These are phyloP conservation scores for Botrylloides violaceus DNA, from an alignment of 23 tunicate genomes.

Conservation along the genomic window DNA sequence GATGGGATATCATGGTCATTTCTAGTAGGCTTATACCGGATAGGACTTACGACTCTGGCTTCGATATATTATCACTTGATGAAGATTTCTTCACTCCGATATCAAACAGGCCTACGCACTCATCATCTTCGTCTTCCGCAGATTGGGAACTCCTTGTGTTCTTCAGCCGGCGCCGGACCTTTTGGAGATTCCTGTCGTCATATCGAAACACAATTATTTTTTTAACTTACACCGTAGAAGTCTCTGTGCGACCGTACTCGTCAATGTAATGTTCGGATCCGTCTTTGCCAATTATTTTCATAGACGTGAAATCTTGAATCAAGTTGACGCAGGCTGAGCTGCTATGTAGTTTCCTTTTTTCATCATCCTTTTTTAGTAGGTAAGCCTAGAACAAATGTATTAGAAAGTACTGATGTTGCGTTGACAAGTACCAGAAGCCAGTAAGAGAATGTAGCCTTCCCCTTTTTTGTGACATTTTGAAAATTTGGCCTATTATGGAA, in stretches of 20 bases:
- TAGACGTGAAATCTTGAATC: constrained; percentile 31
- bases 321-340: constrained; percentile 48
- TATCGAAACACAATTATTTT: background rate
- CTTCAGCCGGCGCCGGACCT: constrained; percentile 5
- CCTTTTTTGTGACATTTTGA: too few relatives aligned
- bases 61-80: background rate
- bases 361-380: constrained; percentile 19
- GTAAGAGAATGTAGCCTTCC: too few relatives aligned
- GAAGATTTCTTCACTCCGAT: constrained; percentile 12
- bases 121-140: background rate
- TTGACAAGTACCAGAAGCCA: too few relatives aligned
- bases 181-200: background rate
- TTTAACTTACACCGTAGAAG: background rate
- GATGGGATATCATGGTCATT: too few relatives aligned
- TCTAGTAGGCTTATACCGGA: too few relatives aligned
- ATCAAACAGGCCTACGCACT: background rate
- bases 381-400: constrained; percentile 22
- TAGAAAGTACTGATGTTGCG: too few relatives aligned
- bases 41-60: background rate
- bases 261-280: constrained; percentile 8
- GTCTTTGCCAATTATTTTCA: constrained; percentile 28
- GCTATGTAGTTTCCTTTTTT: constrained; percentile 32
- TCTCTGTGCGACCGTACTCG: background rate
- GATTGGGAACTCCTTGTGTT: constrained; percentile 8
- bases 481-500: too few relatives aligned